phyloP scores from a whole-genome alignment of 2,888 invertebrate species.

The Diarsia brunnea region DNA sequence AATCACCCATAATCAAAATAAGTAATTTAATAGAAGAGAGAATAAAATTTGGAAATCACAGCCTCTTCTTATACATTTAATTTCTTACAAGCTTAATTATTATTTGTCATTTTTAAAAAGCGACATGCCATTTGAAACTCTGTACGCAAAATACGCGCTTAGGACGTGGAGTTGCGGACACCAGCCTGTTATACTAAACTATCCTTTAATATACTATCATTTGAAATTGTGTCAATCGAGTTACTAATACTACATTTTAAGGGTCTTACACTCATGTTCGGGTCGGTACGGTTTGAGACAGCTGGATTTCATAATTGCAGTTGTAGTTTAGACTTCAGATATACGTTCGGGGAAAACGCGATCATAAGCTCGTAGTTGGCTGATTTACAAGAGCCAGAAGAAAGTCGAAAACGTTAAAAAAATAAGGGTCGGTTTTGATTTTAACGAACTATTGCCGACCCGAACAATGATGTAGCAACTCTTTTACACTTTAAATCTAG shows the following conservation, averaged over 20 bases:
- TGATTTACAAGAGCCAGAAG: neutral
- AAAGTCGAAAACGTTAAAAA: neutral
- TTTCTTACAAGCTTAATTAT: slow-evolving; percentile 4
- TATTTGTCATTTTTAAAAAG: slow-evolving; percentile 18
- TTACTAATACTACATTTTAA: neutral
- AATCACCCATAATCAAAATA: neutral
- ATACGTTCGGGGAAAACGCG: neutral
- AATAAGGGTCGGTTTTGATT: neutral
- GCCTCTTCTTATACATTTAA: slow-evolving; percentile 33
- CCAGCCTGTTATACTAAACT: too few relatives aligned
- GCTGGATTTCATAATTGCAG: neutral
- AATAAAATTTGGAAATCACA: slow-evolving; percentile 46
- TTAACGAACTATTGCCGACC: neutral
- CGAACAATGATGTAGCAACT: neutral
- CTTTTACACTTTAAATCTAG: neutral
- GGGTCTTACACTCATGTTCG: neutral
- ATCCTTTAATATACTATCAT: neutral
- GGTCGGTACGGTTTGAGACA: neutral
- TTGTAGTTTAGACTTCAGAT: neutral
- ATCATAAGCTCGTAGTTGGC: neutral
- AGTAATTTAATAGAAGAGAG: slow-evolving; percentile 15
- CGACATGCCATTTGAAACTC: neutral
- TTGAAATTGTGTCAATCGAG: neutral
- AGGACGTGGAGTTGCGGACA: too few relatives aligned
- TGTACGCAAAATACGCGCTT: too few relatives aligned